These are phyloP conservation scores for Volucella bombylans DNA, from an alignment of 2,888 invertebrate species.

Conservation along the genomic window DNA sequence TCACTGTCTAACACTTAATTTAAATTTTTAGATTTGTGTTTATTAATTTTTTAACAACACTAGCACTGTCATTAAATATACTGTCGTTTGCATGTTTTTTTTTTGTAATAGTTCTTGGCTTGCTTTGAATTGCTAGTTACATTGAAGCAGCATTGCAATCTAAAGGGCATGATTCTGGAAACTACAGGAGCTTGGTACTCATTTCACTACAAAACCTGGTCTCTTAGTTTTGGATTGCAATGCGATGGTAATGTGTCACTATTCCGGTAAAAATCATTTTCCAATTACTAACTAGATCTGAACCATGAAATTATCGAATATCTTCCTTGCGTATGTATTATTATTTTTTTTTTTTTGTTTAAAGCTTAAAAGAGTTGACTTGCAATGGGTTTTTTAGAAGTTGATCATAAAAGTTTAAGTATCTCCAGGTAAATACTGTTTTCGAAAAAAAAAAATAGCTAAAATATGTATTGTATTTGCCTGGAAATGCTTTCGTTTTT, in stretches of 20 bases:
- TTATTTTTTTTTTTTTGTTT: not conserved
- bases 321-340: not conserved
- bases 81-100: constrained; percentile 29
- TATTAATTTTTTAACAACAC: not conserved
- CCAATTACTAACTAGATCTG: not conserved
- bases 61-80: not conserved
- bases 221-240: no score
- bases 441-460: not conserved
- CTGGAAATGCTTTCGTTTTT: constrained; percentile 24
- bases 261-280: not conserved
- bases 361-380: constrained; percentile 2
- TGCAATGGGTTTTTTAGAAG: constrained; percentile 3
- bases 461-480: no score
- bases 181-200: no score
- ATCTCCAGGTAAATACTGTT: constrained; percentile 7
- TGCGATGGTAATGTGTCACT: no score
- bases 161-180: no score
- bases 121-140: not conserved
- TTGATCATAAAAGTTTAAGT: constrained; percentile 29
- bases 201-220: no score
- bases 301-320: not conserved
- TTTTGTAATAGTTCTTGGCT: not conserved
- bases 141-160: no score
- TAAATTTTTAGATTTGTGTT: not conserved
- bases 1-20: constrained; percentile 18